Evolutionary conservation across 2,797 vertebrate genomes (phyloP), one percentile per base, ranked within the genome.

Genomic region (Telmatherina bonti): DNA sequence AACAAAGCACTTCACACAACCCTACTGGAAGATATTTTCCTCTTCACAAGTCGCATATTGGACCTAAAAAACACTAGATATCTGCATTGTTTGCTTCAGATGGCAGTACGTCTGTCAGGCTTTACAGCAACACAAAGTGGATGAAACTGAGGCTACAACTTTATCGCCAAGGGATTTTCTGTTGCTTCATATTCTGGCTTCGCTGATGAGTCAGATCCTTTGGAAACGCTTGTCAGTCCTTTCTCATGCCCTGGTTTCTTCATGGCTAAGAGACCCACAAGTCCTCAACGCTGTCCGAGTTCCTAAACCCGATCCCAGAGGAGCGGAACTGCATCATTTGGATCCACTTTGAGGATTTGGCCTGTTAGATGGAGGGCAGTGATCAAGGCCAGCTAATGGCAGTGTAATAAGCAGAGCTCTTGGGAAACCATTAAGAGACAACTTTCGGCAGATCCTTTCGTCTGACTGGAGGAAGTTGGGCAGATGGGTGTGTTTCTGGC

Each of bases 361-460:
- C 36, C 66, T 49, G 74, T 54, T 38, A 62, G 51, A 68, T 27
- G 55, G 56, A 67, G 35, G 56, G 47, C 41, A 67, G 73, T 26
- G 62, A 76, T 81, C 13, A 15, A 56, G 51, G 72, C 76, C 45
- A 66, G 53, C 72, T 78, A 79, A 85, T 86, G 85, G 84, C 56
- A 41, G 38, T 24, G 67, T 36, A 51, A n/a, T 29, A 56, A 57
- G 61, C 51, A 24, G 27, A 61, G 56, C 30, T 85, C 76, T 66
- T 20, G 75, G 67, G 88, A 85, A 60, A 68, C 67, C 82, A 75
- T 85, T 84, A 88, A 53, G 27, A 58, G 72, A 58, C 54, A 67
- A 35, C 58, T 12, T 41, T 66, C 62, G 59, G 45, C 26, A 20
- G 69, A 76, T 55, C 29, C 38, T 60, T 69, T 69, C 70, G 36